Evolutionary conservation across 2,797 vertebrate species (phyloP).

Genomic region (Discoglossus pictus): DNA sequence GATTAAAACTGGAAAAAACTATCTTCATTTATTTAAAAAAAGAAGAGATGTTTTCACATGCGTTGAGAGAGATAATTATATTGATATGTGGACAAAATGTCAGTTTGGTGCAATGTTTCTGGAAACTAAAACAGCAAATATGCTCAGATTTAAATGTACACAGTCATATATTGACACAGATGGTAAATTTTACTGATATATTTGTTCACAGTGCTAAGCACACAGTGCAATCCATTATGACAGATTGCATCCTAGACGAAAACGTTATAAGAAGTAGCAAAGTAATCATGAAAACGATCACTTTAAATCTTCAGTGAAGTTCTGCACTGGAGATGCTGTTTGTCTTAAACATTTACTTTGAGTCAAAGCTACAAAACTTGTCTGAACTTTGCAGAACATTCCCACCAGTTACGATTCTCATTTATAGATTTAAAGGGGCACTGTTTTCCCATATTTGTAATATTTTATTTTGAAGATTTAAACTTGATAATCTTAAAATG

Average conservation of each 20-base stretch:
- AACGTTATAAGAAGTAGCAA: constrained; percentile 55
- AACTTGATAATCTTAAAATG: too few relatives aligned
- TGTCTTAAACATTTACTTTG: constrained; percentile 22
- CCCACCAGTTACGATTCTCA: constrained; percentile 38
- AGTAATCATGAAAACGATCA: constrained; percentile 57
- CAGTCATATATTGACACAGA: constrained; percentile 61
- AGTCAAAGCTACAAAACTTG: too few relatives aligned
- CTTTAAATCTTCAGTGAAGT: constrained; percentile 43
- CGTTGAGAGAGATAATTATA: constrained; percentile 26
- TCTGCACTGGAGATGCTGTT: constrained; percentile 6
- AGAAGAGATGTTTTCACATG: constrained; percentile 1
- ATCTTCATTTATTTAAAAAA: constrained; percentile 1
- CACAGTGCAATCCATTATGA: constrained; percentile 54
- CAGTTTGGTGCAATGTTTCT: not conserved
- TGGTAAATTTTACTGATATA: constrained; percentile 65
- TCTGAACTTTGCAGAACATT: constrained; percentile 17
- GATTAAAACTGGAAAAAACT: constrained; percentile 23
- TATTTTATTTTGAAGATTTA: too few relatives aligned
- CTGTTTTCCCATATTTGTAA: too few relatives aligned
- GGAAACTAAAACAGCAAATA: constrained; percentile 60
- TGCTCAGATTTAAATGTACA: constrained; percentile 56
- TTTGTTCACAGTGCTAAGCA: constrained; percentile 63
- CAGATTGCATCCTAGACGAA: constrained; percentile 60
- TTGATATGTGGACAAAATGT: constrained; percentile 39
- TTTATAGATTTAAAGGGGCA: too few relatives aligned